Conservation (phyloP, 1,140 invertebrate genomes). For the Ridgeia piscesae region DNA sequence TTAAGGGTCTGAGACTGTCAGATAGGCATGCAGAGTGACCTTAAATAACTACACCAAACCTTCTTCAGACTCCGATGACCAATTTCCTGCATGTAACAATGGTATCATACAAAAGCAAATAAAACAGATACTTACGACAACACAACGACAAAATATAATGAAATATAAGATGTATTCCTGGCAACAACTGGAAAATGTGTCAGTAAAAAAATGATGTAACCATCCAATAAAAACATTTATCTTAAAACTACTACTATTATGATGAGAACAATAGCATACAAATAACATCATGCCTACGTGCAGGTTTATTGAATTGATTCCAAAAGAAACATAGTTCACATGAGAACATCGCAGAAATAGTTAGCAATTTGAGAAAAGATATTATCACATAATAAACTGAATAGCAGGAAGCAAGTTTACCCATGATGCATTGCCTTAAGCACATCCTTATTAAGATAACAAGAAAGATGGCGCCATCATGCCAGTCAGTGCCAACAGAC, state of each 20-base stretch:
- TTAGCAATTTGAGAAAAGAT: neutral
- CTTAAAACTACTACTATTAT: too few relatives aligned
- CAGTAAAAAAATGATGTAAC: too few relatives aligned
- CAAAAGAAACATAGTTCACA: too few relatives aligned
- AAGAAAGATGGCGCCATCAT: neutral
- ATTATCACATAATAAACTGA: neutral
- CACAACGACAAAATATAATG: neutral
- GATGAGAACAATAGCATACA: too few relatives aligned
- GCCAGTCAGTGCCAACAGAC: neutral
- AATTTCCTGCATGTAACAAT: neutral
- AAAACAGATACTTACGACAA: neutral
- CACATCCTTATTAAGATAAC: neutral
- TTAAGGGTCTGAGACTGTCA: too few relatives aligned
- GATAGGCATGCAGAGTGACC: neutral
- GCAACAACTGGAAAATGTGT: too few relatives aligned
- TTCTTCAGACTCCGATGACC: neutral
- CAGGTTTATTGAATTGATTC: too few relatives aligned
- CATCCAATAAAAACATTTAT: too few relatives aligned
- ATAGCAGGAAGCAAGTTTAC: neutral
- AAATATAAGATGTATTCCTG: too few relatives aligned
- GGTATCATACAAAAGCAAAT: neutral
- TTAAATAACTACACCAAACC: neutral
- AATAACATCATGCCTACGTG: too few relatives aligned
- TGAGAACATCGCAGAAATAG: neutral
- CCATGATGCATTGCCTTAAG: neutral